These are phyloP conservation scores for Osmoderma eremita DNA, from an alignment of 2,888 invertebrate species.

Conservation along the genomic window DNA sequence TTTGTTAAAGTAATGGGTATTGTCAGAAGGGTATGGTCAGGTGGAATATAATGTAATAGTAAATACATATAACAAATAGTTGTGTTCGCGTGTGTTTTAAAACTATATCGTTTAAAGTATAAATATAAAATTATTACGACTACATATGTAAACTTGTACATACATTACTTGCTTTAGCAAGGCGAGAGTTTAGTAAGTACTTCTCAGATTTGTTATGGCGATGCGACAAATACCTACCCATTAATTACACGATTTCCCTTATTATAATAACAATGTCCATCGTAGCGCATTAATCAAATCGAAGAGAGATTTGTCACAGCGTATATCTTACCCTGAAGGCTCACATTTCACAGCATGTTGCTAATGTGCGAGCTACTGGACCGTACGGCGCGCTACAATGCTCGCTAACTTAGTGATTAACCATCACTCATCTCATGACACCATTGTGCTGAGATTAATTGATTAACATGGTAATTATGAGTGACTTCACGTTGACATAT, in stretches of 20 bases:
- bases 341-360: conserved; percentile 51
- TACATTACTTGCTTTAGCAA: not conserved
- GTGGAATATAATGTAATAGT: too few species aligned
- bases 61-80: too few species aligned
- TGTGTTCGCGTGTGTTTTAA: too few species aligned
- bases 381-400: conserved; percentile 50
- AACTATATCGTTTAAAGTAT: too few species aligned
- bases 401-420: conserved; percentile 54
- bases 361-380: conserved; percentile 50
- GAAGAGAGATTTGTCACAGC: conserved; percentile 49
- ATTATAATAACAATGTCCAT: conserved; percentile 42
- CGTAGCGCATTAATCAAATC: conserved; percentile 43
- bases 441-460: conserved; percentile 54
- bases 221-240: conserved; percentile 9
- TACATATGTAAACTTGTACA: not conserved
- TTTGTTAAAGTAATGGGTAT: too few species aligned
- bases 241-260: conserved; percentile 31
- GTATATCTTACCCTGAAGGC: conserved; percentile 50
- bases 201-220: conserved; percentile 12
- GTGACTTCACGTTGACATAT: conserved; percentile 29
- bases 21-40: too few species aligned
- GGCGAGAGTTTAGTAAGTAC: conserved; percentile 24
- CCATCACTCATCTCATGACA: conserved; percentile 54
- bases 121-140: too few species aligned
- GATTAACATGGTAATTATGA: conserved; percentile 47